Conservation (phyloP, 2,797 vertebrate genomes). For the Hoplostethus mediterraneus region DNA sequence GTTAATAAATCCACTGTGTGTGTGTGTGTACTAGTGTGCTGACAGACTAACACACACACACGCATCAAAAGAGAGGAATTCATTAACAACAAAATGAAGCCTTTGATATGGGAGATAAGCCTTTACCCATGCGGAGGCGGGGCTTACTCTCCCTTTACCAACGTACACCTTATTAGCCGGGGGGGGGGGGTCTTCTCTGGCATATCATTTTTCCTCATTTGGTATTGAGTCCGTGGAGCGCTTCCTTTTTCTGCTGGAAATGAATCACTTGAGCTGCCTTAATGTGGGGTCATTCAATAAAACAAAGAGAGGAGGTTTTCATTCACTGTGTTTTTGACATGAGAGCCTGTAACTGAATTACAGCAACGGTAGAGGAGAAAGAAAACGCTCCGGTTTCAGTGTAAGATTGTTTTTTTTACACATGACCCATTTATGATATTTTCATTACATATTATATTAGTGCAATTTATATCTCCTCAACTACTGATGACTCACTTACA, state of each 20-base stretch:
- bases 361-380: conserved; percentile 18
- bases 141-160: background rate
- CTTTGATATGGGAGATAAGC: conserved; percentile 37
- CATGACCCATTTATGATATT: conserved; percentile 34
- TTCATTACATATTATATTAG: conserved; percentile 50
- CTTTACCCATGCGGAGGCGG: conserved; percentile 31
- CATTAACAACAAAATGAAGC: conserved; percentile 41
- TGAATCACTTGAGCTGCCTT: conserved; percentile 74
- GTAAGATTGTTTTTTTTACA: conserved; percentile 39
- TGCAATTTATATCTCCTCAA: conserved; percentile 29
- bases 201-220: conserved; percentile 73
- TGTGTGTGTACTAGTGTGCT: background rate
- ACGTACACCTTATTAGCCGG: conserved; percentile 49
- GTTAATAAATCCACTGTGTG: conserved; percentile 21
- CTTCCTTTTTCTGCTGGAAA: conserved; percentile 66
- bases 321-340: conserved; percentile 63
- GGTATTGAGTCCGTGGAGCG: conserved; percentile 62
- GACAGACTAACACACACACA: conserved; percentile 11
- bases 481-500: conserved; percentile 62
- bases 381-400: conserved; percentile 57
- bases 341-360: conserved; percentile 56
- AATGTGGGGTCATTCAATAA: conserved; percentile 69
- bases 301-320: conserved; percentile 72
- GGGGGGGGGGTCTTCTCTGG: conserved; percentile 27
- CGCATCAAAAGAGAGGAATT: conserved; percentile 27